Evolutionary conservation across 2,888 invertebrate species (phyloP).

Genomic region (Camptogramma bilineatum): DNA sequence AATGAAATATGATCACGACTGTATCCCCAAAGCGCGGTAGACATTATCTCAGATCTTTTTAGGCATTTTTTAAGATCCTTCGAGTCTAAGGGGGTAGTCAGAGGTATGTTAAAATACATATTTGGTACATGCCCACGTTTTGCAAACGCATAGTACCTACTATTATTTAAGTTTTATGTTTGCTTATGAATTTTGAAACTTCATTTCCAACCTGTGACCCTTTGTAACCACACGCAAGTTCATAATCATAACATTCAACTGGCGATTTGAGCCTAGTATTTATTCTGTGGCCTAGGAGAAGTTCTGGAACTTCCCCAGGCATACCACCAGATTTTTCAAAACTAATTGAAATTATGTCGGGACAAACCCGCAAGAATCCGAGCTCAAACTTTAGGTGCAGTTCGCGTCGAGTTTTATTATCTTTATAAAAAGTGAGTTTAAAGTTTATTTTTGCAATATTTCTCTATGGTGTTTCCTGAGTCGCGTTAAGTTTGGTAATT

Average conservation of each 20-base stretch:
- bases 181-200: too few species aligned
- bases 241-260: constrained; percentile 24
- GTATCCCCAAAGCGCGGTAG: too few species aligned
- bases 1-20: too few species aligned
- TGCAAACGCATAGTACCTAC: too few species aligned
- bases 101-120: too few species aligned
- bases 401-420: constrained; percentile 61
- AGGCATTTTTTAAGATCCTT: too few species aligned
- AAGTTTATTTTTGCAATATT: constrained; percentile 59
- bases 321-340: constrained; percentile 44
- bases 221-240: constrained; percentile 16
- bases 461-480: constrained; percentile 60
- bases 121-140: too few species aligned
- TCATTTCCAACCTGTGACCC: constrained; percentile 18
- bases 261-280: constrained; percentile 22
- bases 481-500: constrained; percentile 75
- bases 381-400: constrained; percentile 49
- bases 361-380: constrained; percentile 47
- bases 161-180: too few species aligned
- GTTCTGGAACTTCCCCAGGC: constrained; percentile 42
- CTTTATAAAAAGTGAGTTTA: constrained; percentile 46
- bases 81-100: too few species aligned
- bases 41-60: too few species aligned
- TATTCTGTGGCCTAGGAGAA: constrained; percentile 25
- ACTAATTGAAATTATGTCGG: constrained; percentile 66